Conservation (phyloP, 2,113 vertebrate species). For the Phalacrocorax aristotelis region DNA sequence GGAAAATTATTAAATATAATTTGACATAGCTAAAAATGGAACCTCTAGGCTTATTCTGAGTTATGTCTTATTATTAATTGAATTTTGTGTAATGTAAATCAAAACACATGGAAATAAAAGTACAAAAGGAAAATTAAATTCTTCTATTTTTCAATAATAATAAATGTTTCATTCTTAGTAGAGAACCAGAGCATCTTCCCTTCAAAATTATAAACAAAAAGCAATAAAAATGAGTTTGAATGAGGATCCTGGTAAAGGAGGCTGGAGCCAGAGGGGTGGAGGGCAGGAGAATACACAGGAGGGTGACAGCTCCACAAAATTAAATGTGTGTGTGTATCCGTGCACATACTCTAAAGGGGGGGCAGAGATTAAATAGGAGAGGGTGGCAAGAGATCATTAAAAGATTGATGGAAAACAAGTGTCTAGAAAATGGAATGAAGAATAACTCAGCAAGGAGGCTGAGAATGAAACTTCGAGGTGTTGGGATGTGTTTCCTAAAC, state of each 20-base stretch:
- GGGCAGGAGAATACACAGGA: not conserved
- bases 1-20: not conserved
- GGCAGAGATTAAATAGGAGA: not conserved
- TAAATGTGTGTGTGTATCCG: fast-evolving
- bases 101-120: not conserved
- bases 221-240: not conserved
- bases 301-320: not conserved
- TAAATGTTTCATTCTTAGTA: not conserved
- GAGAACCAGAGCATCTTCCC: not conserved
- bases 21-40: not conserved
- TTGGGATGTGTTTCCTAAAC: not conserved
- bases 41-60: not conserved
- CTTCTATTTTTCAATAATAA: not conserved
- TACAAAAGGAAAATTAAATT: not conserved
- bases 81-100: not conserved
- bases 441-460: not conserved
- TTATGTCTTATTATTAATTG: not conserved
- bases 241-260: not conserved
- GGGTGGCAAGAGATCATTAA: not conserved
- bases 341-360: not conserved
- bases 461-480: not conserved
- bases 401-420: not conserved
- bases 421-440: not conserved
- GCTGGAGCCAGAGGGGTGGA: not conserved
- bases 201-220: not conserved